Evolutionary conservation across 2,113 vertebrate genomes (phyloP).

Genomic region (Pygathrix nemaeus): DNA sequence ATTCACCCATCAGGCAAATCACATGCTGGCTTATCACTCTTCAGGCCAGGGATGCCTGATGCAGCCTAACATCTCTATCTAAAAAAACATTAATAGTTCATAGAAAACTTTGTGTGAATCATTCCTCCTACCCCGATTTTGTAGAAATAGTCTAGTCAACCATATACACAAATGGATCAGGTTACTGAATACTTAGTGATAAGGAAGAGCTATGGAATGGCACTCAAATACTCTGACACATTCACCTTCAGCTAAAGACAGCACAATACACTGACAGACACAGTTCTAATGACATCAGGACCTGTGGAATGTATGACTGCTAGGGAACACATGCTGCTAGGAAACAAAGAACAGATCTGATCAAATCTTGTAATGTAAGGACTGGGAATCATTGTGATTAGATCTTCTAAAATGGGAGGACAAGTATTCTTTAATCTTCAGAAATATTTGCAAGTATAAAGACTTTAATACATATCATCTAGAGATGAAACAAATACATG

Average conservation of each 20-base stretch:
- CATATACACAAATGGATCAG: background rate
- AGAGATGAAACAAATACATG: background rate
- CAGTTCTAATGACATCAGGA: constrained; percentile 66
- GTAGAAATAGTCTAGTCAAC: background rate
- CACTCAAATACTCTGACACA: constrained; percentile 43
- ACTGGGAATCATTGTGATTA: background rate
- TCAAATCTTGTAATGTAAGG: constrained; percentile 12
- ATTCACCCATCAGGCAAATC: constrained; percentile 49
- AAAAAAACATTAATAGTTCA: constrained; percentile 35
- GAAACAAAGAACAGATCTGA: constrained; percentile 73
- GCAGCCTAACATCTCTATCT: background rate
- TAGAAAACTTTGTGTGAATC: background rate
- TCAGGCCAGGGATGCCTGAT: background rate
- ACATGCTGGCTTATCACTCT: background rate
- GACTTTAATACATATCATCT: background rate
- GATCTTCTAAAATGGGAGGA: constrained; percentile 41
- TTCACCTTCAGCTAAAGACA: constrained; percentile 44
- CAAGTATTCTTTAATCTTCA: constrained; percentile 12
- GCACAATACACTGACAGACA: constrained; percentile 4
- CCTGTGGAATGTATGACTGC: constrained; percentile 67
- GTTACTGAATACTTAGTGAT: constrained; percentile 31
- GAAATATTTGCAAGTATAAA: constrained; percentile 17
- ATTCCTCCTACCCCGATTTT: background rate
- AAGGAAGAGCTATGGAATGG: background rate
- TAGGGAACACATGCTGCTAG: constrained; percentile 59